These are phyloP conservation scores for Spisula solida DNA, from an alignment of 2,888 invertebrate species.

Conservation along the genomic window DNA sequence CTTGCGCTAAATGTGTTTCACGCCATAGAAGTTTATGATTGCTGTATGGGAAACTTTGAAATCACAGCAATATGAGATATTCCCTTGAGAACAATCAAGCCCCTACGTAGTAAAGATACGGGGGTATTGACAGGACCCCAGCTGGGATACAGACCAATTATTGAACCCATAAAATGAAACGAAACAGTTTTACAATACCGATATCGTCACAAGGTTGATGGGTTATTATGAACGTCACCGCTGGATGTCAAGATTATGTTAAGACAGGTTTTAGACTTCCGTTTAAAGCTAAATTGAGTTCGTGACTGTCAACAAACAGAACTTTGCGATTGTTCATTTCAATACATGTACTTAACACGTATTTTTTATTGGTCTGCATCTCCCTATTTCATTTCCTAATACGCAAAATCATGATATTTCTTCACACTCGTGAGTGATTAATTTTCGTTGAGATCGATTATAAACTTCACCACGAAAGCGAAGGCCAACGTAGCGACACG, in stretches of 20 bases:
- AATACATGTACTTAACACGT: too few relatives aligned
- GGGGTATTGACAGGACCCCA: background rate
- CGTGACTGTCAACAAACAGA: background rate
- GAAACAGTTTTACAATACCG: background rate
- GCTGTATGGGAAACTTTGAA: background rate
- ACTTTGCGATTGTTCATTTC: too few relatives aligned
- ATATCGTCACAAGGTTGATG: background rate
- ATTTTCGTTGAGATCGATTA: too few relatives aligned
- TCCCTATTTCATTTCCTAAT: too few relatives aligned
- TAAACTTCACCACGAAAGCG: too few relatives aligned
- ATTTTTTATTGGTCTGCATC: too few relatives aligned
- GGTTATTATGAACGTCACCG: background rate
- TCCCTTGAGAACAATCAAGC: background rate
- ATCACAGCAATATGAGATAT: background rate
- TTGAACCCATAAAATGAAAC: background rate
- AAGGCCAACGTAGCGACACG: too few relatives aligned
- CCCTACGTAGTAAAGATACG: background rate
- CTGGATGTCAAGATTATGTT: conserved; percentile 15
- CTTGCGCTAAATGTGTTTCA: background rate
- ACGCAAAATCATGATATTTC: too few relatives aligned
- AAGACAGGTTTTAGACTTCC: conserved; percentile 16
- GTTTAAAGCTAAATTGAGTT: background rate
- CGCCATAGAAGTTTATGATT: background rate
- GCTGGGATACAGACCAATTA: background rate
- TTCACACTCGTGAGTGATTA: too few relatives aligned